Percentiles rank a stretch among this genome's conserved stretches.
Conservation (phyloP, 2,113 vertebrate genomes). For the Psephotus haematonotus region DNA sequence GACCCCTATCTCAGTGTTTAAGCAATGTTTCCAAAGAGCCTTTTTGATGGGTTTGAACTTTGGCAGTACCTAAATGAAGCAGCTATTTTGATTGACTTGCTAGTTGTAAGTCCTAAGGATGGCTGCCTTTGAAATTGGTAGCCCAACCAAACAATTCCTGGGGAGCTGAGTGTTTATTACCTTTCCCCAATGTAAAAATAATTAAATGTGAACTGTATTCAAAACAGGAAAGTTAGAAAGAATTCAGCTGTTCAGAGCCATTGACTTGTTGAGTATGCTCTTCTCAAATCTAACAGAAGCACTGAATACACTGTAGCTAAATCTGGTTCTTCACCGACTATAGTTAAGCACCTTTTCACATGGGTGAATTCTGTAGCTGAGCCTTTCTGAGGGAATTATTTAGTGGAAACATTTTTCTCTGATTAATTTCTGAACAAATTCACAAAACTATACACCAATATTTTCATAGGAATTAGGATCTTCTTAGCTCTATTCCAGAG, state of each 20-base stretch:
- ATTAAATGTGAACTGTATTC: not conserved
- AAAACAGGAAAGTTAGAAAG: not conserved
- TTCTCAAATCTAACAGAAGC: not conserved
- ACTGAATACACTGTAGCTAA: not conserved
- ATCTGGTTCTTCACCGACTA: not conserved
- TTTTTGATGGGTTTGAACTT: not conserved
- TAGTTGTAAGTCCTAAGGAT: not conserved
- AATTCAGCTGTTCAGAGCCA: not conserved
- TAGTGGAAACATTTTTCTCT: not conserved
- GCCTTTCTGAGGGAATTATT: not conserved
- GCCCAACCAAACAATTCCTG: not conserved
- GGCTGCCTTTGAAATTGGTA: not conserved
- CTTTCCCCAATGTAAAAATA: not conserved
- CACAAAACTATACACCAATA: not conserved
- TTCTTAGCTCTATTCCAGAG: not conserved
- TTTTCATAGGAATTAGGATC: not conserved
- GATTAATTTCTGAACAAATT: not conserved
- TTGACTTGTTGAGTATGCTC: not conserved
- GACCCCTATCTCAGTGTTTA: not conserved
- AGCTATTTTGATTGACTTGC: not conserved
- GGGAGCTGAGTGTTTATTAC: not conserved
- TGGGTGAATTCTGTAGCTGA: not conserved
- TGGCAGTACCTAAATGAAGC: not conserved
- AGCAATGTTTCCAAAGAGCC: not conserved
- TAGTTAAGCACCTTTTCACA: not conserved